These are phyloP conservation scores for Lottia scabra DNA, from an alignment of 2,888 invertebrate genomes.

Conservation along the genomic window DNA sequence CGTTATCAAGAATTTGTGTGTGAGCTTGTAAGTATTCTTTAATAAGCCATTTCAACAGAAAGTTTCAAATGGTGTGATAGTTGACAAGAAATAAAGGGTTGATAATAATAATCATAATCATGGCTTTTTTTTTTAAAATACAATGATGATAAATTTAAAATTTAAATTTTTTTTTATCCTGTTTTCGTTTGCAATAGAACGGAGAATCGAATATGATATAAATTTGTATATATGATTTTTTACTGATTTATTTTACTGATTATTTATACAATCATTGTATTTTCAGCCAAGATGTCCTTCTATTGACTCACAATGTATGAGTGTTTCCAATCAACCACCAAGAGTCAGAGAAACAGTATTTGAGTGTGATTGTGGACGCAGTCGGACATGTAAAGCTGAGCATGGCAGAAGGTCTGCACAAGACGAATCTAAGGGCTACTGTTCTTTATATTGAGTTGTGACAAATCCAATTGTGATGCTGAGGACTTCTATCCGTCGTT, in stretches of 20 bases:
- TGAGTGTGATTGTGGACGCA: background rate
- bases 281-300: background rate
- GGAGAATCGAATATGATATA: too few species aligned
- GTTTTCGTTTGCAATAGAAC: too few species aligned
- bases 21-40: background rate
- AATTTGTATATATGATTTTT: too few species aligned
- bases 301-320: background rate
- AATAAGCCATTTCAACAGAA: too few species aligned
- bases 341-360: background rate
- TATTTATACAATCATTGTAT: background rate
- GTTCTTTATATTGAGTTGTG: conserved; percentile 1
- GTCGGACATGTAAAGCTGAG: background rate
- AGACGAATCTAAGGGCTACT: background rate
- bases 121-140: too few species aligned
- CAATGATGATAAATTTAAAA: too few species aligned
- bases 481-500: too few species aligned
- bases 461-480: background rate
- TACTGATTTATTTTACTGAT: too few species aligned
- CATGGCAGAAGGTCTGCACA: background rate
- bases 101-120: too few species aligned
- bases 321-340: background rate
- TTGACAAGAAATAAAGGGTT: too few species aligned
- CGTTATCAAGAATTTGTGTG: background rate
- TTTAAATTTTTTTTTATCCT: too few species aligned
- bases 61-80: too few species aligned